Evolutionary conservation across 1,140 invertebrate genomes (phyloP), one percentile per base, ranked within the genome.

Genomic region (Heliconius nattereri): DNA sequence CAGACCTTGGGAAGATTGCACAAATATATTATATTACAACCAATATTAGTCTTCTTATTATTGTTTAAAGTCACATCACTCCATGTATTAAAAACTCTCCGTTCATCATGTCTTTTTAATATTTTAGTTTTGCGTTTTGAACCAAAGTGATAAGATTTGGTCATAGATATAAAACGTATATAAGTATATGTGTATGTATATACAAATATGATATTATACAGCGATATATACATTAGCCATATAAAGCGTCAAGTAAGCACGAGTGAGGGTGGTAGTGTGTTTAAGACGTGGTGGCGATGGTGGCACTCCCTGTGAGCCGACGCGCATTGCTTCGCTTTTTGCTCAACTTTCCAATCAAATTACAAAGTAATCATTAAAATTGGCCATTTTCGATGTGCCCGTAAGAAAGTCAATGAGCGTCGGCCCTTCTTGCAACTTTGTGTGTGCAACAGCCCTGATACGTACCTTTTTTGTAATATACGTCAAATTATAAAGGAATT

Each of bases 91-190:
- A 7, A 57, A 57, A 57, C 40, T 45, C 40, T 45, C 20, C 54
- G 54, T 66, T 66, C 29, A 5, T 26, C 8, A 9, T 66, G 60
- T 66, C 9, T 66, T 66, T 66, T 66, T 23, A 66, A 23, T 70
- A 49, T 79, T 72, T 79, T 40, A 78, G 72, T 79, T 70, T 76
- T 49, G 72, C 52, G 20, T 73, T 9, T 73, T 60, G 32, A 84
- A 87, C 88, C 89, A 91, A 91, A 90, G 89, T 85, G 80, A 91
- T 90, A 90, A 13, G 79, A 89, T 89, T 88, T 86, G 87, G 86
- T 85, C 82, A 81, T 87, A 80, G 35, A 52, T 52, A 52, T 52
- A 52, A 66, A 29, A 66, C 60, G 11, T 66, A 60, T 60, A 60
- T 60, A 60, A 66, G 60, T 66, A 66, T 66, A 57, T 66, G n/a